Base-by-base conservation (phyloP, 1,140 invertebrate genomes). In the Drosophila bifasciata region DNA sequence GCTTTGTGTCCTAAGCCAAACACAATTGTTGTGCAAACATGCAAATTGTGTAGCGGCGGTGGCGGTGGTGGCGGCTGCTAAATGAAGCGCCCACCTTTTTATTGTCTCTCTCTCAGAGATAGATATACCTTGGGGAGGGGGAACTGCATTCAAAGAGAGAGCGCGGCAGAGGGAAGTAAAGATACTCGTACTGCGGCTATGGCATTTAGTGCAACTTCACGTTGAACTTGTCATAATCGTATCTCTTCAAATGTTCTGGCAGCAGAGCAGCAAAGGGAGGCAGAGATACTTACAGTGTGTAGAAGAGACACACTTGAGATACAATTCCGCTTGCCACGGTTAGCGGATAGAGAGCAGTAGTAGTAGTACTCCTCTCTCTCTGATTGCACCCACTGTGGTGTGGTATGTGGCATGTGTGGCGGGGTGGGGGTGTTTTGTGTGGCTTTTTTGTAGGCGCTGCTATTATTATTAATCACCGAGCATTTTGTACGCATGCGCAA, bases 391-490 rank as follows among this genome's bases (percentile, higher is more conserved):
- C 79, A 85, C 72, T 76, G 80, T 77, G 2, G 32, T 36, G 3
- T 36, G n/a, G n/a, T n/a, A n/a, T n/a, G n/a, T n/a, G n/a, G n/a
- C n/a, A n/a, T n/a, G 32, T 13, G 3, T 21, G 32, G 40, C 39
- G 17, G 51, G 55, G 57, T 57, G 48, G n/a, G n/a, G n/a, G n/a
- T n/a, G n/a, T n/a, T n/a, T 49, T 36, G 59, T 48, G 39, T 23
- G 48, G 67, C 59, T 46, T 15, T 46, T 15, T 84, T 79, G 79
- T 77, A 60, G 79, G 79, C 79, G 83, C 79, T 88, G 73, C 80
- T 85, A 85, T 89, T 89, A 89, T 89, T 89, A 89, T 89, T 89
- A 89, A 89, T 89, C 85, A 89, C 85, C 76, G 48, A 90, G 85
- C 85, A 86, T 89, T 89, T 89, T 89, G 85, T 89, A 89, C 83